These are phyloP conservation scores for Napeogenes inachia DNA, from an alignment of 2,888 invertebrate species.

Conservation along the genomic window DNA sequence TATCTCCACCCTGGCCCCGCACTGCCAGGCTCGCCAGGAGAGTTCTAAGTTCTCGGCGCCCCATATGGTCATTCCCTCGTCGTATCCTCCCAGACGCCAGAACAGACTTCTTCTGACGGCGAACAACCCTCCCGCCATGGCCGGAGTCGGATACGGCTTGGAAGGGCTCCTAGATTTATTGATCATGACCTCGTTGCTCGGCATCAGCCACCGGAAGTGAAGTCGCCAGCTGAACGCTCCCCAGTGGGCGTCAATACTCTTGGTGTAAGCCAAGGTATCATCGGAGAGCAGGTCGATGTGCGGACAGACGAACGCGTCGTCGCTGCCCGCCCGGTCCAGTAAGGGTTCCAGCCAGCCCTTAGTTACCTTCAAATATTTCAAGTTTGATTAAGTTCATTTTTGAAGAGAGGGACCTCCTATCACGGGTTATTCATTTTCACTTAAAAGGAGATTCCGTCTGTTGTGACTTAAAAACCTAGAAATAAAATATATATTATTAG, in stretches of 20 bases:
- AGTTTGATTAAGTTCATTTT: no score
- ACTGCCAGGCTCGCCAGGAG: constrained; percentile 97
- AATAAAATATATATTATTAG: constrained; percentile 1
- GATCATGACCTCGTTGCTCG: constrained; percentile 81
- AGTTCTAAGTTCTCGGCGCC: constrained; percentile 99
- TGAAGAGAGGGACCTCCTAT: no score
- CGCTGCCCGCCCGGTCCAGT: constrained; percentile 72
- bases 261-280: constrained; percentile 95
- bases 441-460: no score
- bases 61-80: constrained; percentile 91
- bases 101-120: constrained; percentile 91
- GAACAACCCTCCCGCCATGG: constrained; percentile 97
- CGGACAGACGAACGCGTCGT: constrained; percentile 70
- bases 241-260: constrained; percentile 97
- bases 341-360: constrained; percentile 81
- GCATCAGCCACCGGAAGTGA: constrained; percentile 92
- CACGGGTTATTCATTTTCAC: no score
- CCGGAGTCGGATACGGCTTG: constrained; percentile 86
- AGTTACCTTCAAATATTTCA: constrained; percentile 55
- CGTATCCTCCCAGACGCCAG: constrained; percentile 88
- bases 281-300: constrained; percentile 88
- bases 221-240: constrained; percentile 99
- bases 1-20: constrained; percentile 93
- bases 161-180: constrained; percentile 80
- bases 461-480: no score